Evolutionary conservation across 2,888 invertebrate species (phyloP), one percentile per base, ranked within the genome.

Genomic region (Patella depressa): DNA sequence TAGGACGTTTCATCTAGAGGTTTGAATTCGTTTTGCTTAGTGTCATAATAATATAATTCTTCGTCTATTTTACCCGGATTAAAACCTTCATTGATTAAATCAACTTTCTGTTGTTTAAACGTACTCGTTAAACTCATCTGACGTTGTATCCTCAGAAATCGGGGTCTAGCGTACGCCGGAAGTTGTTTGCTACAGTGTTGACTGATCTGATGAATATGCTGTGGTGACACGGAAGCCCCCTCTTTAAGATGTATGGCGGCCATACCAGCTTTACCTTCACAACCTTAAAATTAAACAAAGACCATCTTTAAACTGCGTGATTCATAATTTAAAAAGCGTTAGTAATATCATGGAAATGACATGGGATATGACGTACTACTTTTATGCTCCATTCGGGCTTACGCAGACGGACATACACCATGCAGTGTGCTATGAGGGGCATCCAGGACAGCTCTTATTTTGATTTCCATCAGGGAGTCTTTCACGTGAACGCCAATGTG

Each of bases 251-350:
- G 81, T 15, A 88, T 74, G 11, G 87, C 85, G 1, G 84, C 88
- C 89, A 89, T 89, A 12, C 89, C 89, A 19, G 88, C 87, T 69
- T 82, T 78, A 3, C 85, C 85, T 72, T 86, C 85, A 73, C 78
- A 77, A 55, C 83, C 85, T 85, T 53, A 57, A 73, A 78, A 53
- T 54, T 53, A 19, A 69, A 19, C 45, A 45, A 45, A 45, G 5
- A 45, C 45, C 45, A 1, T 45, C 45, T 45, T 45, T 45, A 9
- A 45, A 45, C 45, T 9, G 3, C 7, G 45, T 45, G 45, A 45
- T 45, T 45, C 45, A 45, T 45, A 45, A 4, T 45, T 9, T 9
- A 45, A 45, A 45, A 45, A 45, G 45, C 3, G 9, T 45, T 45
- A 45, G 45, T 45, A 9, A 45, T 45, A 45, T 45, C 45, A 45